Conservation (phyloP, 1,140 invertebrate species). For the Ceratitis capitata region DNA sequence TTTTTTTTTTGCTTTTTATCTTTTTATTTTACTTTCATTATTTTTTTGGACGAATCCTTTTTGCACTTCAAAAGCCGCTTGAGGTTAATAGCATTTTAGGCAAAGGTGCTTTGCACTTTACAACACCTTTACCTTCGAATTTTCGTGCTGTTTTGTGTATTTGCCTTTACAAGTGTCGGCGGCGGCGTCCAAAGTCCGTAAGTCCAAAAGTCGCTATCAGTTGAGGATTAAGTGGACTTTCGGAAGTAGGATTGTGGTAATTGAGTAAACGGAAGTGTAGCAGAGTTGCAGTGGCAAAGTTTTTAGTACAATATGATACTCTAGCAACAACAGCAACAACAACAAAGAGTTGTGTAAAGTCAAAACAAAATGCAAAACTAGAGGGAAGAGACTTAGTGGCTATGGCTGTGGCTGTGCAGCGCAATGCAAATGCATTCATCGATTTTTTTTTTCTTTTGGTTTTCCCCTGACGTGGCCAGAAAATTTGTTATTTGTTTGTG, state of each 20-base stretch:
- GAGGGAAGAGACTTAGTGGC: neutral
- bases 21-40: neutral
- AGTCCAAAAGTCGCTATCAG: constrained; percentile 16
- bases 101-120: neutral
- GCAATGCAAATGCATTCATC: neutral
- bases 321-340: neutral
- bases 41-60: neutral
- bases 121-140: no score
- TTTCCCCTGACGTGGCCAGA: neutral
- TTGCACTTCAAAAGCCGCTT: constrained; percentile 3
- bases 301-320: neutral
- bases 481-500: no score
- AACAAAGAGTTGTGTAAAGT: no score
- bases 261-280: constrained; percentile 1
- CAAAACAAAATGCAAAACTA: neutral
- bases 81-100: constrained; percentile 15
- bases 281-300: neutral
- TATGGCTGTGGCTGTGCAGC: neutral
- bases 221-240: constrained; percentile 14
- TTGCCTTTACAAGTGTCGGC: neutral
- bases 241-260: constrained; percentile 11
- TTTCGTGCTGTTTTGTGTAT: no score
- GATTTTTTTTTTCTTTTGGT: neutral
- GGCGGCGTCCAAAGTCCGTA: neutral
- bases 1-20: neutral